Percentiles rank a stretch among this genome's conserved stretches.
phyloP scores from a whole-genome alignment of 2,113 vertebrate genomes.

The Nibea albiflora region DNA sequence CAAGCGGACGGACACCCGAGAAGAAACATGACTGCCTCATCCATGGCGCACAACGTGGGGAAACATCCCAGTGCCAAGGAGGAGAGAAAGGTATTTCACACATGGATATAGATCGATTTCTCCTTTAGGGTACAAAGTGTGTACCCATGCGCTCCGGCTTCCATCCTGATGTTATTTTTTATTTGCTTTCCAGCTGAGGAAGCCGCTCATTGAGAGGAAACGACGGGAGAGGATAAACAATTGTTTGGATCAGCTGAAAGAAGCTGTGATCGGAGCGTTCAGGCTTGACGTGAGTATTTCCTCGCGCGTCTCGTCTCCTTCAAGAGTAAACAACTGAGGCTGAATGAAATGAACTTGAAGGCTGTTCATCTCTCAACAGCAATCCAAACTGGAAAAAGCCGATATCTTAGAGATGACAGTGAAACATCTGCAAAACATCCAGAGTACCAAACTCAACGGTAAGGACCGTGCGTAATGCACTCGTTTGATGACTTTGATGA shows the following conservation, averaged over 20 bases:
- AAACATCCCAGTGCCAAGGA: slow-evolving; percentile 86
- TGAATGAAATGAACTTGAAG: neutral
- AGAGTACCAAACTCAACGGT: slow-evolving; percentile 86
- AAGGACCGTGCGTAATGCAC: slow-evolving; percentile 58
- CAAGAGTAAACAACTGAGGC: neutral
- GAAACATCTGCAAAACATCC: slow-evolving; percentile 92
- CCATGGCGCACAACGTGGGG: slow-evolving; percentile 70
- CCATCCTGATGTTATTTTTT: neutral
- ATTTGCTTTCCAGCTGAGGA: slow-evolving; percentile 83
- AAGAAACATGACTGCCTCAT: slow-evolving; percentile 87
- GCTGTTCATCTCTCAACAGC: slow-evolving; percentile 76
- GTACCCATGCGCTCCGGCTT: neutral
- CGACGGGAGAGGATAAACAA: slow-evolving; percentile 92
- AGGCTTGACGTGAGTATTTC: slow-evolving; percentile 89
- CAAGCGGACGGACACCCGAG: slow-evolving; percentile 20
- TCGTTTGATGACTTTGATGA: neutral
- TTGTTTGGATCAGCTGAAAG: slow-evolving; percentile 92
- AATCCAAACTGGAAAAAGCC: slow-evolving; percentile 93
- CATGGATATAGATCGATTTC: neutral
- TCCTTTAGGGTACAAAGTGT: neutral
- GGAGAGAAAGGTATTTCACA: slow-evolving; percentile 89
- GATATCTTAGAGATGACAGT: slow-evolving; percentile 96
- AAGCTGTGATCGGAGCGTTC: slow-evolving; percentile 89
- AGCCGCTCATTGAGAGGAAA: slow-evolving; percentile 92
- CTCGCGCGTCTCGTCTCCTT: neutral